Base-by-base conservation (phyloP, 2,888 invertebrate genomes). In the Phyto melanocephala region DNA sequence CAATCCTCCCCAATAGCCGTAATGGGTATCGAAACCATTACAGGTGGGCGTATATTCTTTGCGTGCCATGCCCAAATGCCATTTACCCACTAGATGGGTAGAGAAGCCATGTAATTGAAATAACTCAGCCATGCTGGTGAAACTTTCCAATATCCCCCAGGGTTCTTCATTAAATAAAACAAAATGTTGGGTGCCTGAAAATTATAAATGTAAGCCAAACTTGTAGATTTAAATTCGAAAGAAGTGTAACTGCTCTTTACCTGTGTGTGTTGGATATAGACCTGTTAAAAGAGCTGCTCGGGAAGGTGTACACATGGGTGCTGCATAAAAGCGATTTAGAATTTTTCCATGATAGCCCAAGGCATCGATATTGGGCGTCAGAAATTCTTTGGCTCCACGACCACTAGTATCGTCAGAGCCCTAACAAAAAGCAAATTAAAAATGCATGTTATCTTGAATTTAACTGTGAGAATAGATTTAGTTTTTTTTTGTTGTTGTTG, bases 331-430 rank as follows among this genome's bases (percentile, higher is more conserved):
- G 2, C 95, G 95, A 89, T 97, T 96, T 33, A 98, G 92, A 76
- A 97, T 95, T 20, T 97, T 93, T 2, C 98, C 97, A 88, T 95
- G 94, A 88, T 95, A 96, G 0, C 96, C 98, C 84, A 98, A 88
- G 0, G 95, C 94, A 90, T 98, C 98, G 75, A 98, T 95, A 89
- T 98, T 98, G 0, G 97, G 97, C 0, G 98, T 98, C 56, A 95
- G 93, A 86, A 97, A 96, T 92, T 97, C 96, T 85, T 95, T 93
- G 0, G 95, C 95, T 0, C 98, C 98, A 87, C 97, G 97, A 88
- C 96, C 97, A 68, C 97, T 95, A 5, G 97, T 95, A 90, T 98
- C 98, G 88, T 97, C 96, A 95, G 96, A 97, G 10, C 98, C 98
- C 97, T 70, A 13, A 5, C 4, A 28, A 28, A 28, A 28, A 6